A percentile compares a stretch with the other conserved stretches of the same genome.
Conservation (phyloP, 2,113 vertebrate species). For the Entelurus aequoreus region DNA sequence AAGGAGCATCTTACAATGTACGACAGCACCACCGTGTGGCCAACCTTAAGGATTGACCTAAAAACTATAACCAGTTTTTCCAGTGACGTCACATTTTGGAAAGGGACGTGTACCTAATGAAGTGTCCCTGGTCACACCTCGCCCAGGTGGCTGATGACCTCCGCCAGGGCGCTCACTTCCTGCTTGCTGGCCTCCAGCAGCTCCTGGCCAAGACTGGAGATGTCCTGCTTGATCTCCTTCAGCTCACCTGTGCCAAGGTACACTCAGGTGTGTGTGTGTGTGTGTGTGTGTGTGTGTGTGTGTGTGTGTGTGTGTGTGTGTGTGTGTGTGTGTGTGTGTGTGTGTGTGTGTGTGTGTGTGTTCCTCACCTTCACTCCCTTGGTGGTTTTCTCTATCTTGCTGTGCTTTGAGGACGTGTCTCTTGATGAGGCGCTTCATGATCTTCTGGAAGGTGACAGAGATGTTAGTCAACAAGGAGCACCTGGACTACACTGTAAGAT, state of each 20-base stretch:
- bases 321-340: no score
- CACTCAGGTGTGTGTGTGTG: not conserved
- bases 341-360: no score
- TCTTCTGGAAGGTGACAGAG: conserved; percentile 72
- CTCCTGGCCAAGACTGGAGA: conserved; percentile 90
- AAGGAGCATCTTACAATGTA: no score
- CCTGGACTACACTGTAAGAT: no score
- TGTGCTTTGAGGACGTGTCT: conserved; percentile 90
- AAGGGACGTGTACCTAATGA: no score
- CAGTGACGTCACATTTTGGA: no score
- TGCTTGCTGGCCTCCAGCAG: conserved; percentile 87
- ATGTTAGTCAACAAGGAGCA: no score
- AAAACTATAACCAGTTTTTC: no score
- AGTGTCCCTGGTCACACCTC: conserved; percentile 40
- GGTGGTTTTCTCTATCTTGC: conserved; percentile 85
- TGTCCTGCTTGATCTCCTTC: conserved; percentile 96
- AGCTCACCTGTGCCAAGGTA: conserved; percentile 77
- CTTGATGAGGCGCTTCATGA: conserved; percentile 93
- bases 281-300: not conserved
- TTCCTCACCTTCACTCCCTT: conserved; percentile 88
- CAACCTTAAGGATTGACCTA: not conserved
- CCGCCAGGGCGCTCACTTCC: conserved; percentile 80
- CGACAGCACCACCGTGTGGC: conserved; percentile 18
- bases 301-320: not conserved
- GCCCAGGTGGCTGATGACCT: conserved; percentile 82